A percentile compares a stretch with the other conserved stretches of the same genome.
These are phyloP conservation scores for Himalopsyche tibetana DNA, from an alignment of 2,888 invertebrate genomes.

Conservation along the genomic window DNA sequence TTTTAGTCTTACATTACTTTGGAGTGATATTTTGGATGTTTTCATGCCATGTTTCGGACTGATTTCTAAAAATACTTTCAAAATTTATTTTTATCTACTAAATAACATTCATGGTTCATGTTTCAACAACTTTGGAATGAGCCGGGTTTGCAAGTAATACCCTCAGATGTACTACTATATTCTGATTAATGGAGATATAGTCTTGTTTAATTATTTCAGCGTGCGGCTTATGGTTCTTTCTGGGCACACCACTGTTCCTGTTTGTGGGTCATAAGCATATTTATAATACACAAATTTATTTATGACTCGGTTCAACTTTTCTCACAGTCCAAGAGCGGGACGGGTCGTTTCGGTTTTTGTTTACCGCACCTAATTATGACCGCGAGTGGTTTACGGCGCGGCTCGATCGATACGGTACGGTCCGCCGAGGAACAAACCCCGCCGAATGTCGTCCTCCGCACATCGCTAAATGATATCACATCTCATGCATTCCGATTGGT, in stretches of 20 bases:
- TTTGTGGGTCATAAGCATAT: constrained; percentile 38
- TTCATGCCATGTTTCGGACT: too few species aligned
- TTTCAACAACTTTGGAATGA: too few species aligned
- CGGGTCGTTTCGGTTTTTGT: constrained; percentile 45
- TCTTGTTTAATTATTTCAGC: too few species aligned
- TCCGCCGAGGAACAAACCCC: not conserved
- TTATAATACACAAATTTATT: constrained; percentile 42
- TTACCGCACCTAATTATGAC: constrained; percentile 62
- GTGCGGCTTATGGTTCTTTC: too few species aligned
- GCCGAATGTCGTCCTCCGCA: constrained; percentile 51
- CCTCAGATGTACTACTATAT: too few species aligned
- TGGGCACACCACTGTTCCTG: not conserved
- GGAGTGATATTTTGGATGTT: too few species aligned
- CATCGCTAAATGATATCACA: constrained; percentile 55
- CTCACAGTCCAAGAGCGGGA: constrained; percentile 19
- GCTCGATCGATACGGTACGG: constrained; percentile 12
- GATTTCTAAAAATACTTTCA: too few species aligned
- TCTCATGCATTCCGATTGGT: constrained; percentile 47
- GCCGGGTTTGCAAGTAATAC: too few species aligned
- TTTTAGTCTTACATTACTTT: too few species aligned
- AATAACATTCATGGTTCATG: too few species aligned
- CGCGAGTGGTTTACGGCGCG: constrained; percentile 58
- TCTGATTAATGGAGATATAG: too few species aligned
- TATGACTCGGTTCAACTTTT: constrained; percentile 22
- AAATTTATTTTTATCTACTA: too few species aligned